These are phyloP conservation scores for Ophthalmolycus amberensis DNA, from an alignment of 2,113 vertebrate genomes.

Conservation along the genomic window DNA sequence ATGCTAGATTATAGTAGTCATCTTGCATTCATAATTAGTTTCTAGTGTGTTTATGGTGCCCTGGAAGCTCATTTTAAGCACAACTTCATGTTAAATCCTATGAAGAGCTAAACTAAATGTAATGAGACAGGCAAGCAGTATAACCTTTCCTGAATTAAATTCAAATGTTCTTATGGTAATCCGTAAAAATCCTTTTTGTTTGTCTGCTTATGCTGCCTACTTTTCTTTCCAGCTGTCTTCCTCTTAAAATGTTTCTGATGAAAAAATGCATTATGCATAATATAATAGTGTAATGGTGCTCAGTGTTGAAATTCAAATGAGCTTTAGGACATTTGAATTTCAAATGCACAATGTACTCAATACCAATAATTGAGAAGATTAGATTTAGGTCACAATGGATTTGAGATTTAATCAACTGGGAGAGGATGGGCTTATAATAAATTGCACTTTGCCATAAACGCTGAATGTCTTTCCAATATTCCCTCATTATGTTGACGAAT, in stretches of 20 bases:
- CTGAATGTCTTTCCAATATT: slow-evolving; percentile 51
- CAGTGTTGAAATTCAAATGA: slow-evolving; percentile 20
- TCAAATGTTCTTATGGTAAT: background rate
- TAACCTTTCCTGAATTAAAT: slow-evolving; percentile 15
- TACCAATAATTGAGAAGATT: slow-evolving; percentile 36
- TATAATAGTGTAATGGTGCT: background rate
- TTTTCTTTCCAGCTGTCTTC: background rate
- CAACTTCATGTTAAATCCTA: background rate
- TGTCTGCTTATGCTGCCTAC: background rate
- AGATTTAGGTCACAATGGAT: slow-evolving; percentile 40
- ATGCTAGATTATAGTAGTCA: slow-evolving; percentile 7
- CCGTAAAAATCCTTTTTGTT: background rate
- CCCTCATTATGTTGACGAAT: slow-evolving; percentile 76
- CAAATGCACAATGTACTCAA: background rate
- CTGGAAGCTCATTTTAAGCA: slow-evolving; percentile 5
- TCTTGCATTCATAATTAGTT: background rate
- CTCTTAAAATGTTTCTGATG: background rate
- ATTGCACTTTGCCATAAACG: slow-evolving; percentile 42
- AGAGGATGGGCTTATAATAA: slow-evolving; percentile 44
- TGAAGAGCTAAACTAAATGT: background rate
- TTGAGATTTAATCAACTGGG: slow-evolving; percentile 45
- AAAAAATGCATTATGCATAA: slow-evolving; percentile 5
- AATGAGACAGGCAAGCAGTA: slow-evolving; percentile 4
- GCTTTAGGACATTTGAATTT: background rate
- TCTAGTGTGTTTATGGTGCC: background rate